These are phyloP conservation scores for Aproaerema taeniolella DNA, from an alignment of 2,888 invertebrate species.

Conservation along the genomic window DNA sequence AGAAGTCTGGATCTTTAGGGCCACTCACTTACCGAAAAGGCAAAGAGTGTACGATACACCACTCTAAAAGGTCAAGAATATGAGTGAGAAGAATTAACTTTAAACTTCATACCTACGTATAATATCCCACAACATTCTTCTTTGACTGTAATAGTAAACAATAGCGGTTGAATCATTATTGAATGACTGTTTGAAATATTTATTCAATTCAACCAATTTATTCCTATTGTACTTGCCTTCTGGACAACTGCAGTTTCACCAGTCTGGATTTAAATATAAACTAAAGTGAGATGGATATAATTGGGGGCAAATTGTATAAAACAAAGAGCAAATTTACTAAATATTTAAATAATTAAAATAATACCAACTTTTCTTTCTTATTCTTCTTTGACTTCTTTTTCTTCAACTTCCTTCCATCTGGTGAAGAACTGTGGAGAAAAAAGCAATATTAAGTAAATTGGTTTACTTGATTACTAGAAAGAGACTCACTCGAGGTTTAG, in stretches of 20 bases:
- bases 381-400: conserved; percentile 88
- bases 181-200: background rate
- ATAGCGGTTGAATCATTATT: conserved; percentile 12
- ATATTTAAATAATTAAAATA: conserved; percentile 20
- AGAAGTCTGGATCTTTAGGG: too few species aligned
- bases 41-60: conserved; percentile 1
- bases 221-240: conserved; percentile 63
- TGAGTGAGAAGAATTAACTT: background rate
- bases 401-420: conserved; percentile 85
- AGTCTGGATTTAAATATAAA: conserved; percentile 59
- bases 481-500: too few species aligned
- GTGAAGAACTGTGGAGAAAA: conserved; percentile 79
- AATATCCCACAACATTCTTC: conserved; percentile 61
- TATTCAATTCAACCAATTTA: background rate
- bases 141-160: conserved; percentile 61
- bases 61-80: conserved; percentile 7
- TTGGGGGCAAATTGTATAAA: too few species aligned
- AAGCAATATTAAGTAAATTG: background rate
- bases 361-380: conserved; percentile 84
- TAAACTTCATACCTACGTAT: conserved; percentile 56
- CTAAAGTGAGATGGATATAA: conserved; percentile 36
- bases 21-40: conserved; percentile 6
- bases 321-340: conserved; percentile 24
- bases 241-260: conserved; percentile 60
- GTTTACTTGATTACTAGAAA: too few species aligned